phyloP scores from a whole-genome alignment of 2,888 invertebrate species.

The Himalopsyche japonica region DNA sequence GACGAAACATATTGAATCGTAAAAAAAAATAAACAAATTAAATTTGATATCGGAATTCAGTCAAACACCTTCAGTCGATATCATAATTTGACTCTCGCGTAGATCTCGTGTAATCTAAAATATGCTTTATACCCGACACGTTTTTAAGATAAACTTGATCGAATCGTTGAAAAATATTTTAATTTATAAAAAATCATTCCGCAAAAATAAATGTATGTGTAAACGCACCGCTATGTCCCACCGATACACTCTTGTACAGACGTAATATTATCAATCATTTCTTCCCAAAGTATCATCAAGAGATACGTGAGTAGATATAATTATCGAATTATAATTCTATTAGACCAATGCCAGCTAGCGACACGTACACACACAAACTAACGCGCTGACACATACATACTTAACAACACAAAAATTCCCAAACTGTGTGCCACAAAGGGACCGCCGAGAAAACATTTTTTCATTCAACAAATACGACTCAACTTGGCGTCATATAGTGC shows the following conservation, averaged over 20 bases:
- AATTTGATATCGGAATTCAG: too few relatives aligned
- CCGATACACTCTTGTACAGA: not conserved
- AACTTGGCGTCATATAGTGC: too few relatives aligned
- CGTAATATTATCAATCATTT: constrained; percentile 33
- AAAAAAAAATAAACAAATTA: too few relatives aligned
- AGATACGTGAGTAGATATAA: constrained; percentile 8
- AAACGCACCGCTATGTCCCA: not conserved
- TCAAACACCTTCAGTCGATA: too few relatives aligned
- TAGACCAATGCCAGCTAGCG: constrained; percentile 11
- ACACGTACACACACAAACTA: not conserved
- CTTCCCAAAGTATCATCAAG: constrained; percentile 16
- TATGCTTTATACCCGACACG: too few relatives aligned
- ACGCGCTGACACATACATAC: not conserved
- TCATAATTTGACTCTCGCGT: too few relatives aligned
- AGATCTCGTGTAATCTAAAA: too few relatives aligned
- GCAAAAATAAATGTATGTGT: not conserved
- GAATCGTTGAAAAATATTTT: not conserved
- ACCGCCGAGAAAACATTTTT: too few relatives aligned
- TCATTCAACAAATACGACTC: too few relatives aligned
- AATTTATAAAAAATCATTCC: too few relatives aligned
- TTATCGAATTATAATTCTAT: constrained; percentile 38
- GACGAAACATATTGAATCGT: too few relatives aligned
- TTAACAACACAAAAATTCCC: not conserved
- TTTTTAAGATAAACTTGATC: too few relatives aligned
- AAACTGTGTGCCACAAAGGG: not conserved